Conservation (phyloP, 2,113 vertebrate genomes). For the pig (Sus scrofa) region T2T-Sscrofa CM000817.6:113520001-113520500, state of each 20-base stretch:
- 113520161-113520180: background rate
- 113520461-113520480: background rate
- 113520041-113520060: background rate
- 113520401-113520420: background rate
- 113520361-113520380: background rate
- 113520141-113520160: background rate
- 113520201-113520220: background rate
- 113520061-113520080: background rate
- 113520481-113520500: background rate
- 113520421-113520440: background rate
- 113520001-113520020: background rate
- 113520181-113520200: background rate
- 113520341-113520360: background rate
- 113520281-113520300: background rate
- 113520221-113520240: conserved; percentile 8
- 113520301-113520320: background rate
- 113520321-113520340: background rate
- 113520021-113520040: background rate
- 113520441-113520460: background rate
- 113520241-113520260: background rate
- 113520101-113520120: background rate
- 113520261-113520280: background rate
- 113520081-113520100: background rate
- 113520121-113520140: background rate
- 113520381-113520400: background rate